These are phyloP conservation scores for Turnix velox DNA, from an alignment of 2,113 vertebrate species.

Conservation along the genomic window DNA sequence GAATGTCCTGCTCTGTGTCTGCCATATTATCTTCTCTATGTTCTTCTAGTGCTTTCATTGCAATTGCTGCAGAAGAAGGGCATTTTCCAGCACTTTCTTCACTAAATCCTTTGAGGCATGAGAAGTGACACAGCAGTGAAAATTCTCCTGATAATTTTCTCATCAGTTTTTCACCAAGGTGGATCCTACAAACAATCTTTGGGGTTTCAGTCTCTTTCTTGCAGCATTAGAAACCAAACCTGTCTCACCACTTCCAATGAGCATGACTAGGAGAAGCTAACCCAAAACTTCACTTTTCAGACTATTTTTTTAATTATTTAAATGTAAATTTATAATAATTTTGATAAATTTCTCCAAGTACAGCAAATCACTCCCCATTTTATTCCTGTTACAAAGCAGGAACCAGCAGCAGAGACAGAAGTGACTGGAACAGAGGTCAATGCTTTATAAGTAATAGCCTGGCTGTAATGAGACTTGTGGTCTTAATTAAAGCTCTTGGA, in stretches of 20 bases:
- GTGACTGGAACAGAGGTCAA: not conserved
- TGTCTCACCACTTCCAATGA: not conserved
- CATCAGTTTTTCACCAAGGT: not conserved
- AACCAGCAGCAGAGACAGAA: not conserved
- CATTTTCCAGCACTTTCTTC: not conserved
- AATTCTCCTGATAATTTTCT: conserved; percentile 8
- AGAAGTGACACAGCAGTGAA: not conserved
- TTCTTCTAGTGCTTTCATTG: not conserved
- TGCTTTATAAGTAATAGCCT: not conserved
- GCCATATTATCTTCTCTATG: not conserved
- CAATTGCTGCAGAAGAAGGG: not conserved
- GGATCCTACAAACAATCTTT: not conserved
- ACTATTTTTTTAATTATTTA: not conserved
- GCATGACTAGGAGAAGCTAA: not conserved
- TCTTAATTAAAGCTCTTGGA: conserved; percentile 5
- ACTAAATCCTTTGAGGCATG: not conserved
- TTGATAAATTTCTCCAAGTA: not conserved
- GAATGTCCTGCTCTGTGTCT: not conserved
- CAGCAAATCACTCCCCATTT: not conserved
- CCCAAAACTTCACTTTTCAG: not conserved
- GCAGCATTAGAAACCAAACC: not conserved
- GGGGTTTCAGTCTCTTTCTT: not conserved
- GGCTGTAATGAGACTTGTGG: not conserved
- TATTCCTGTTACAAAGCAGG: not conserved
- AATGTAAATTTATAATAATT: not conserved